Base-by-base conservation (phyloP, 2,888 invertebrate genomes). In the Balanococcus diminutus region DNA sequence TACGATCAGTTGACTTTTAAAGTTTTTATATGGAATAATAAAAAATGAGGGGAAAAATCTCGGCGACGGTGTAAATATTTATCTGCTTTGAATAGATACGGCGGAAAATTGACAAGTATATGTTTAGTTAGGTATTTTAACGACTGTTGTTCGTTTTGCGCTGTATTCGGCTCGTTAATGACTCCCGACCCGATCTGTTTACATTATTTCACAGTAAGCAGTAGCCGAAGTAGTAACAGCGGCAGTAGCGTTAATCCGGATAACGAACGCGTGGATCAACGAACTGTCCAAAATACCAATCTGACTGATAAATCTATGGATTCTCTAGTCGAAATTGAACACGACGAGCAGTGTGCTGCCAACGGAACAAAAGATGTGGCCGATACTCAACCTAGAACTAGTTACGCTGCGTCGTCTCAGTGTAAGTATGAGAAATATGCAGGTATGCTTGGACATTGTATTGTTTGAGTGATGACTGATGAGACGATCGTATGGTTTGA, bases 341-440 rank as follows among this genome's bases (percentile, higher is more conserved):
- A 36, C 32, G 16, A 36, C n/a, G n/a, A n/a, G n/a, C n/a, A n/a
- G n/a, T n/a, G n/a, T n/a, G n/a, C n/a, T 46, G 84, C 46, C 25
- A 84, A 67, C 1, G 14, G 28, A 28, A 39, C 75, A 9, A 67
- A 84, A 28, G n/a, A 11, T 5, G 14, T 28, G 46, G 46, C 22
- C 5, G 61, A 75, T 39, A 36, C 56, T 51, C 61, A 83, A 67
- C 67, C 67, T 28, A 72, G 84, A 84, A 84, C 46, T 72, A 84
- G 84, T 84, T 84, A 84, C 84, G 72, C 84, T 32, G 79, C 84
- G n/a, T 72, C 84, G 72, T 84, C 84, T 75, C 84, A 84, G 31
- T 84, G 84, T 84, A 31, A 84, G 84, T 84, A 72, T n/a, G n/a
- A n/a, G n/a, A n/a, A 2, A 16, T 42, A 42, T 11, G 11, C 2